Base-by-base conservation (phyloP, 2,888 invertebrate species). In the Alentia gelatinosa region DNA sequence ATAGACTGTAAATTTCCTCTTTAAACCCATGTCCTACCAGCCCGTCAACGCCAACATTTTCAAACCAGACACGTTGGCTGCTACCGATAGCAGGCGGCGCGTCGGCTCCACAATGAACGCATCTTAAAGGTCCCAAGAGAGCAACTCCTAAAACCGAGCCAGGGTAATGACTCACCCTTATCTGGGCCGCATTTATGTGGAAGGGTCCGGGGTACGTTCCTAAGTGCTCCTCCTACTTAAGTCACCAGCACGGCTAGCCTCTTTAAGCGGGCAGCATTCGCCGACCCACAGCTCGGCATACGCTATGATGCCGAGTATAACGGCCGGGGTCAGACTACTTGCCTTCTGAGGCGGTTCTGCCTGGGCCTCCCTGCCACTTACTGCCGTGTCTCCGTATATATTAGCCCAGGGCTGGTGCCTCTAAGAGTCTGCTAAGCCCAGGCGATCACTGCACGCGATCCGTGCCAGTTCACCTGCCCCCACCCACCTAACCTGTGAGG, bases 391-490 rank as follows among this genome's bases (percentile, higher is more conserved):
- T 30, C 68, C 30, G 68, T 68, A 68, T 68, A 30, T 68, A 30
- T 68, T 68, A 68, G 68, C 12, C 68, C 30, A 30, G 68, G 26
- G 56, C 3, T 19, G 56, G n/a, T 4, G 56, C 56, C 19, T 19
- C 56, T 56, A 56, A 56, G 56, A 56, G 56, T n/a, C n/a, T 56
- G 56, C 56, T 56, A 56, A 56, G 56, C 56, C n/a, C 56, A n/a
- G 56, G 9, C 56, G 56, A 56, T 56, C 56, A n/a, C 56, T 56
- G n/a, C 56, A 56, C 56, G 56, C 56, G n/a, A 56, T 56, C 56
- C 56, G 19, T n/a, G 56, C 5, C n/a, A 19, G 23, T 56, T 56
- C 56, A 56, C 56, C 19, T 12, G 19, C 56, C 56, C 3, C n/a
- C 56, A 56, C 56, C 3, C 56, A 5, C 56, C 7, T 47, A 12